Base-by-base conservation (phyloP, 1,140 invertebrate species). In the Palaemon carinicauda region DNA sequence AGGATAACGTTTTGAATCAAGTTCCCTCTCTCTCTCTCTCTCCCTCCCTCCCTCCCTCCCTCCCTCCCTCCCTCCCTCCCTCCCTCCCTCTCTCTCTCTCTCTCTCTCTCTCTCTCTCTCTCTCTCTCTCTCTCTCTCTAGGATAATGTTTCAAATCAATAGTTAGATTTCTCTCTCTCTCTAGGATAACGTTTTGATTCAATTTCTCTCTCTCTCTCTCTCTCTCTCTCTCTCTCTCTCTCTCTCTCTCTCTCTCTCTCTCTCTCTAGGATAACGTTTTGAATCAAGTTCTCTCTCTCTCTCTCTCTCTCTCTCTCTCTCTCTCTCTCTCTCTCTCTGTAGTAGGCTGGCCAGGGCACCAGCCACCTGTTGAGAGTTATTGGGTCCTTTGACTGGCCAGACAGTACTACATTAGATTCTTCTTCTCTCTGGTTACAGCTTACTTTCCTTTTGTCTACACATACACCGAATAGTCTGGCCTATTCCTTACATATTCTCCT, bases 191-290 rank as follows among this genome's bases (percentile, higher is more conserved):
- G 33, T 10, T 78, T 50, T 50, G 31, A n/a, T n/a, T 78, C 41
- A 21, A 19, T 78, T 19, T 78, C 75, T 78, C 75, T 78, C 75
- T 78, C 75, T 78, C 33, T 52, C 74, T 78, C 33, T 78, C 74
- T 52, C 74, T 78, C 74, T 78, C 33, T 51, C 74, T 78, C 74
- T 74, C 71, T 74, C 71, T 74, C 71, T 74, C 71, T 74, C 71
- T 74, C 71, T 74, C 71, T 74, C 71, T 74, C 71, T 74, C 71
- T 75, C 73, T 75, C 73, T 75, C 73, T 75, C 73, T 75, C 73
- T 75, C 73, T 75, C 73, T 75, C 75, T 7, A 41, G 41, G 41
- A 41, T 12, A 41, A 41, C 41, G 7, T 7, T 9, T 41, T 41
- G 41, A 41, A 41, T 41, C 41, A 41, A 7, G 3, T 41, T 41